Conservation (phyloP, 1,140 invertebrate species). For the Parapsyche elsis region DNA sequence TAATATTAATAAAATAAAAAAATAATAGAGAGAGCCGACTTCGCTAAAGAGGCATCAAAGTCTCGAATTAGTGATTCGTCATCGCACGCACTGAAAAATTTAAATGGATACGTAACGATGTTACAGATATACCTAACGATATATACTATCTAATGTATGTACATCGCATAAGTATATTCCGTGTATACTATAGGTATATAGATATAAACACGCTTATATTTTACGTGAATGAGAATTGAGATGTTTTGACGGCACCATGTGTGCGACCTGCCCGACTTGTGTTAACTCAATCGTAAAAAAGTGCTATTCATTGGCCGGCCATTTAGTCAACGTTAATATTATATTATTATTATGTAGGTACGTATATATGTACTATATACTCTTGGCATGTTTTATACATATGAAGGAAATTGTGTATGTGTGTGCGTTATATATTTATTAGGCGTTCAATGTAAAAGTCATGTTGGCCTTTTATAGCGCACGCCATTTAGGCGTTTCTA, state of each 20-base stretch:
- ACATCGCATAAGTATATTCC: no score
- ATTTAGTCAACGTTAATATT: slow-evolving; percentile 29
- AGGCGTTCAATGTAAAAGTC: slow-evolving; percentile 30
- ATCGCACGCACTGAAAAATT: background rate
- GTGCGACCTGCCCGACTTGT: slow-evolving; percentile 4
- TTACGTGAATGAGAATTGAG: background rate
- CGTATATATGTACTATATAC: background rate
- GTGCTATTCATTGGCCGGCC: slow-evolving; percentile 8
- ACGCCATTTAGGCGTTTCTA: slow-evolving; percentile 35
- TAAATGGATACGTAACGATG: no score
- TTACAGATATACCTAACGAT: no score
- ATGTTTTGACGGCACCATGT: slow-evolving; percentile 20
- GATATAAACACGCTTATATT: no score
- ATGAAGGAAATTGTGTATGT: background rate
- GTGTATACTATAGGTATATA: no score
- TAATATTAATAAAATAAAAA: background rate
- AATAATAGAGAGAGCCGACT: background rate
- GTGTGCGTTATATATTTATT: background rate
- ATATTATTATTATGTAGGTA: slow-evolving; percentile 19
- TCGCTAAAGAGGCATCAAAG: background rate
- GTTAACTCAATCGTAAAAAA: slow-evolving; percentile 32
- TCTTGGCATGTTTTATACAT: background rate
- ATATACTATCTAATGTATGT: no score
- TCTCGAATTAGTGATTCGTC: slow-evolving; percentile 16
- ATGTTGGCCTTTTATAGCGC: slow-evolving; percentile 38